phyloP scores from a whole-genome alignment of 2,797 vertebrate genomes.

The Silurus lanzhouensis region DNA sequence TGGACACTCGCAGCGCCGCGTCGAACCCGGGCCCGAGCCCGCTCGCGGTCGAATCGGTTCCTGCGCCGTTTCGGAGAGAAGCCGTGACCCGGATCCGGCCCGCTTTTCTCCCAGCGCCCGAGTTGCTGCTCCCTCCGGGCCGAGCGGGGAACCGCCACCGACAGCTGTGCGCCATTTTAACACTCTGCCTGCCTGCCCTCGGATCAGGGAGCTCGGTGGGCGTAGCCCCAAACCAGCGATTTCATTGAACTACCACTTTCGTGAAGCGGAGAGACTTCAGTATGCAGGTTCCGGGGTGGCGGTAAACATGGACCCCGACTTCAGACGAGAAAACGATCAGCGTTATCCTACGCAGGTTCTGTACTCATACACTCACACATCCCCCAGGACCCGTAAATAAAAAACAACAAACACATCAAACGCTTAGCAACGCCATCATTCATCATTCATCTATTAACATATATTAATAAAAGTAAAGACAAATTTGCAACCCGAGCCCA shows the following conservation, averaged over 20 bases:
- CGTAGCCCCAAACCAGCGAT: conserved; percentile 82
- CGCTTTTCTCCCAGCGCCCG: conserved; percentile 86
- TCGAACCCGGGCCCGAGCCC: conserved; percentile 93
- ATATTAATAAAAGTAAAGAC: background rate
- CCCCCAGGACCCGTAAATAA: conserved; percentile 68
- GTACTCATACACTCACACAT: conserved; percentile 60
- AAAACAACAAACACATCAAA: conserved; percentile 27
- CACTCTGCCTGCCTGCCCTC: conserved; percentile 94
- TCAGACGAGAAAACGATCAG: conserved; percentile 52
- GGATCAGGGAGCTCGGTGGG: conserved; percentile 89
- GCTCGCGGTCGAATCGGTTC: conserved; percentile 69
- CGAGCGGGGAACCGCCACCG: conserved; percentile 99
- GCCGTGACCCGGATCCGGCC: conserved; percentile 84
- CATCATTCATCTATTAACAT: background rate
- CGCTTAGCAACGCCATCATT: background rate
- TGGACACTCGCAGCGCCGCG: conserved; percentile 94
- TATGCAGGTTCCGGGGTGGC: conserved; percentile 79
- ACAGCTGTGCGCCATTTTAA: conserved; percentile 99
- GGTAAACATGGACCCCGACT: conserved; percentile 71
- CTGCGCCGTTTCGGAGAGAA: conserved; percentile 76
- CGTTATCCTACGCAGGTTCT: conserved; percentile 72
- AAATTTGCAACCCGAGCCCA: background rate
- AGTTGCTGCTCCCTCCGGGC: conserved; percentile 94
- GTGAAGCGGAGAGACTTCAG: conserved; percentile 59
- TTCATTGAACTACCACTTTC: conserved; percentile 72